Evolutionary conservation across 2,888 invertebrate genomes (phyloP).

Genomic region (Apocheima hispidaria): DNA sequence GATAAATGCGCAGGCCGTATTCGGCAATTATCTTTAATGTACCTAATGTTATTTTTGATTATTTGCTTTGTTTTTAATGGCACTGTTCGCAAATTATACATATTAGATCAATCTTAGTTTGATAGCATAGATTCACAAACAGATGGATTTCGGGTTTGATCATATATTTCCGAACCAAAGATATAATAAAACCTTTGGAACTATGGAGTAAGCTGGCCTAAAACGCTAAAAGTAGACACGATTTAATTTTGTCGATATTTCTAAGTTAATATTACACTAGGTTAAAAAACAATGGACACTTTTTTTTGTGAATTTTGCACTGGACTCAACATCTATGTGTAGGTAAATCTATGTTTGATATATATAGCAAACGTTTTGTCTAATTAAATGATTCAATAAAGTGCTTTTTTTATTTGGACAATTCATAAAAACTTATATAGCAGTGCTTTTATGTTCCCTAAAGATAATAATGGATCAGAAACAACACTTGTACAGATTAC

Average conservation of each 20-base stretch:
- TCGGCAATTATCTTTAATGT: conserved; percentile 56
- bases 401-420: background rate
- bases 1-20: conserved; percentile 58
- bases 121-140: no score
- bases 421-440: background rate
- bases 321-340: no score
- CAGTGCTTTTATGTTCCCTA: background rate
- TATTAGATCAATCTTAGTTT: background rate
- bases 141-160: no score
- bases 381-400: background rate
- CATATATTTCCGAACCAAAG: no score
- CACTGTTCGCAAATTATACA: conserved; percentile 29
- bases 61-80: conserved; percentile 43
- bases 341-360: no score
- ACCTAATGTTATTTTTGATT: conserved; percentile 51
- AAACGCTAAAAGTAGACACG: no score
- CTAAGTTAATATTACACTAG: no score
- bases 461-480: background rate
- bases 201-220: no score
- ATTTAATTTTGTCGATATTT: no score
- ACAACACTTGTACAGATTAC: background rate
- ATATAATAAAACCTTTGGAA: no score
- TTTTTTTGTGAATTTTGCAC: no score
- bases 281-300: no score
- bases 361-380: background rate